A percentile compares a stretch with the other conserved stretches of the same genome.
Evolutionary conservation across 2,888 invertebrate genomes (phyloP).

Genomic region (Tenthredo mesomela): DNA sequence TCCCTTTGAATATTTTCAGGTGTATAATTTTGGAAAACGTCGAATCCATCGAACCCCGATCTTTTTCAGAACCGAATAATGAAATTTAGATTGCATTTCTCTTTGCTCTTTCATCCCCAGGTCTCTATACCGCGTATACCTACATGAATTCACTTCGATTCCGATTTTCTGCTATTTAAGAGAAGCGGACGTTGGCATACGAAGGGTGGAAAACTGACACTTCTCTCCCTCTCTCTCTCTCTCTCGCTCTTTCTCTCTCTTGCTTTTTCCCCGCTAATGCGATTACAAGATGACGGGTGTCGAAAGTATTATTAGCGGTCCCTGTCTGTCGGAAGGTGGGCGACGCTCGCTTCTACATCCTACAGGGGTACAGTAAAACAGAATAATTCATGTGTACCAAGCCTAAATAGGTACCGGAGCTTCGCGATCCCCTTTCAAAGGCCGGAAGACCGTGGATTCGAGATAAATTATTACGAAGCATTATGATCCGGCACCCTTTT

Average conservation of each 20-base stretch:
- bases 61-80: background rate
- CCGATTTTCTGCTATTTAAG: background rate
- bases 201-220: background rate
- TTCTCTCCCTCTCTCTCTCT: background rate
- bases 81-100: conserved; percentile 1
- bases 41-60: background rate
- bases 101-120: background rate
- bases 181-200: background rate
- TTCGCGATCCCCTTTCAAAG: conserved; percentile 43
- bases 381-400: conserved; percentile 48
- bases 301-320: conserved; percentile 47
- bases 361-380: conserved; percentile 35
- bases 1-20: background rate
- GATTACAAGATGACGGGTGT: conserved; percentile 48
- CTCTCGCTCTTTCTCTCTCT: background rate
- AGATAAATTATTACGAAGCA: conserved; percentile 44
- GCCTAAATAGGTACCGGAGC: conserved; percentile 36
- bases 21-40: background rate
- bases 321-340: conserved; percentile 20
- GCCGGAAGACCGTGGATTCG: conserved; percentile 33
- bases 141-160: background rate
- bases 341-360: background rate
- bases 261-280: conserved; percentile 34
- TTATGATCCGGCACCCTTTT: conserved; percentile 47
- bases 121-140: background rate